Evolutionary conservation across 1,140 invertebrate species (phyloP).

Genomic region (Solenopsis invicta): DNA sequence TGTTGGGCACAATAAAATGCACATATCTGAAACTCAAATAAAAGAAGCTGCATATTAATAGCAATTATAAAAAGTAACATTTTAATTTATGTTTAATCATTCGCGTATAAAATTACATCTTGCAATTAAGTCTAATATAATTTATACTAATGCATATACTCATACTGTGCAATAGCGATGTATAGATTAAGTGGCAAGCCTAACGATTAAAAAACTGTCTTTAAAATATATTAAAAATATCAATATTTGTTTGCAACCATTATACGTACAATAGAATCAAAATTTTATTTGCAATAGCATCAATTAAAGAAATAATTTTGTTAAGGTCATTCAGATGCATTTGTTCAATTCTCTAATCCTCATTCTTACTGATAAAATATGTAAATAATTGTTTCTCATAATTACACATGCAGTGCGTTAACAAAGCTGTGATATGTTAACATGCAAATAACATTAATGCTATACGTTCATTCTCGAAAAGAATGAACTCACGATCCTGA

Average conservation of each 20-base stretch:
- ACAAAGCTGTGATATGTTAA: conserved; percentile 41
- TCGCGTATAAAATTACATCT: conserved; percentile 8
- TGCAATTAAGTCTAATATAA: conserved; percentile 12
- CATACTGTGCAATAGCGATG: conserved; percentile 12
- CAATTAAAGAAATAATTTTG: background rate
- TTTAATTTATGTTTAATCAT: background rate
- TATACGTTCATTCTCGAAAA: conserved; percentile 81
- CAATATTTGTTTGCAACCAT: background rate
- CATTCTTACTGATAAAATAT: background rate
- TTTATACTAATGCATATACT: background rate
- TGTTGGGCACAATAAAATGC: background rate
- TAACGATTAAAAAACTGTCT: background rate
- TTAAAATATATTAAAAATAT: background rate
- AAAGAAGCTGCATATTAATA: conserved; percentile 20
- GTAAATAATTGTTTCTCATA: background rate
- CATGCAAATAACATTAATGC: conserved; percentile 44
- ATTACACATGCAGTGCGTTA: background rate
- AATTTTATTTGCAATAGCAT: conserved; percentile 1
- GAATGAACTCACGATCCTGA: conserved; percentile 87
- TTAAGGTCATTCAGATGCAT: conserved; percentile 15
- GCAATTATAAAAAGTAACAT: background rate
- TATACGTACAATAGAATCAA: background rate
- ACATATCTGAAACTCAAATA: conserved; percentile 17
- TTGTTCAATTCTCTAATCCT: conserved; percentile 7
- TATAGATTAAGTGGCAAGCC: background rate